A percentile compares a stretch with the other conserved stretches of the same genome.
phyloP scores from a whole-genome alignment of 2,113 vertebrate species.

The Tichodroma muraria region DNA sequence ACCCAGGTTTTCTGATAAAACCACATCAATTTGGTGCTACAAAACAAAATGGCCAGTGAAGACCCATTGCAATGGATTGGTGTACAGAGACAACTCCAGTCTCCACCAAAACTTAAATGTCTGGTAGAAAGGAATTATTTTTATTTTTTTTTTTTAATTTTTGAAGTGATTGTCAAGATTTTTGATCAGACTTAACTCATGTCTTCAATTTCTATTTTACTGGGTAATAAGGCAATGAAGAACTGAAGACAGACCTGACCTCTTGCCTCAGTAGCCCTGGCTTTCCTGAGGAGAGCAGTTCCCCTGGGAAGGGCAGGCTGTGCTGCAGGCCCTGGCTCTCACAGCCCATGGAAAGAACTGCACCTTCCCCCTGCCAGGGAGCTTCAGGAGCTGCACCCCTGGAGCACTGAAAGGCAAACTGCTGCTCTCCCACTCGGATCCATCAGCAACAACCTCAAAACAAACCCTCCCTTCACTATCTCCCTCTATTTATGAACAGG shows the following conservation, averaged over 20 bases:
- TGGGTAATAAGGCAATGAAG: not conserved
- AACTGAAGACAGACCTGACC: not conserved
- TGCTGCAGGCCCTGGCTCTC: not conserved
- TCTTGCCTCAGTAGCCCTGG: not conserved
- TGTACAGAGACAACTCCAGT: not conserved
- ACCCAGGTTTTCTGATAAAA: not conserved
- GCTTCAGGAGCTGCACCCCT: not conserved
- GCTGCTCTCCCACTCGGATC: not conserved
- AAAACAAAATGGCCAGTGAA: not conserved
- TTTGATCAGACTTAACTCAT: not conserved
- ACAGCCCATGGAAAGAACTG: not conserved
- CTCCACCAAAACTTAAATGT: not conserved
- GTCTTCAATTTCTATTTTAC: not conserved
- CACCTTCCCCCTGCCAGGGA: not conserved
- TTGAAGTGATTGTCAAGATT: not conserved
- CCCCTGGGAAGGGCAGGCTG: not conserved
- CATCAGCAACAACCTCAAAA: accelerated
- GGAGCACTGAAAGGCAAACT: not conserved
- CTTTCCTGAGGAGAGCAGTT: not conserved
- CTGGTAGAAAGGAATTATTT: not conserved
- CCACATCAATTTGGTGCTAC: not conserved
- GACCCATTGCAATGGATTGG: not conserved
- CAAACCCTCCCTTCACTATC: not conserved
- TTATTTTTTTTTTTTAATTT: not conserved
- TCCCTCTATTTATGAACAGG: not conserved